Evolutionary conservation across 2,113 vertebrate species (phyloP).

Genomic region (Empidonax traillii): DNA sequence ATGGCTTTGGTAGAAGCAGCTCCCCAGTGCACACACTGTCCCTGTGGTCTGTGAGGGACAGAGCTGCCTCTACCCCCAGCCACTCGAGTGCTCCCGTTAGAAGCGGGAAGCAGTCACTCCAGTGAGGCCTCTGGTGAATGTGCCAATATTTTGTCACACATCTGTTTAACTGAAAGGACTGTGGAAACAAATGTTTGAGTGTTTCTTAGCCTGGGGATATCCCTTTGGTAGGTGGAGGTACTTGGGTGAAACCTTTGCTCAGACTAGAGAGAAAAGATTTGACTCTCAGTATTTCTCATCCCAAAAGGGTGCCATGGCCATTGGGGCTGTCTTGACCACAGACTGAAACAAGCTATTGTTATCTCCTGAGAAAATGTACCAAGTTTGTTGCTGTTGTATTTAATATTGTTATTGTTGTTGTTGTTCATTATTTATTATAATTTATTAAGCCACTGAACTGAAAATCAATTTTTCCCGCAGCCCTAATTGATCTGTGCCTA

Average conservation of each 20-base stretch:
- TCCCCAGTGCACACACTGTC: not conserved
- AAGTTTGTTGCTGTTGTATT: not conserved
- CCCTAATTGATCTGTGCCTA: not conserved
- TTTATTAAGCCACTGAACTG: constrained; percentile 21
- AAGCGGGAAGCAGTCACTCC: not conserved
- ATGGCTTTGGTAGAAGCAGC: not conserved
- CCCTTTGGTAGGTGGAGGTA: not conserved
- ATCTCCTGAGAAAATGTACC: not conserved
- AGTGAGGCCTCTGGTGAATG: accelerated
- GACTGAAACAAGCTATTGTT: not conserved
- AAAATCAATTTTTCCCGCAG: not conserved
- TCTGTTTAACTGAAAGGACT: not conserved
- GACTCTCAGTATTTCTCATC: not conserved
- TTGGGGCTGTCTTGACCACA: not conserved
- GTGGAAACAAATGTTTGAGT: not conserved
- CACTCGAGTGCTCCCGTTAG: accelerated
- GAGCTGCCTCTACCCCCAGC: not conserved
- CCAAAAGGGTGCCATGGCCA: not conserved
- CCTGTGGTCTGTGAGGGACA: accelerated
- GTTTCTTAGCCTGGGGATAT: not conserved
- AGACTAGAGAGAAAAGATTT: not conserved
- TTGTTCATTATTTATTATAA: constrained; percentile 9
- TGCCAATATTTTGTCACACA: not conserved
- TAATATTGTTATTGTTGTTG: not conserved
- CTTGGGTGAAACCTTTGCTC: not conserved